These are phyloP conservation scores for Escarpia spicata DNA, from an alignment of 2,888 invertebrate species.

Conservation along the genomic window DNA sequence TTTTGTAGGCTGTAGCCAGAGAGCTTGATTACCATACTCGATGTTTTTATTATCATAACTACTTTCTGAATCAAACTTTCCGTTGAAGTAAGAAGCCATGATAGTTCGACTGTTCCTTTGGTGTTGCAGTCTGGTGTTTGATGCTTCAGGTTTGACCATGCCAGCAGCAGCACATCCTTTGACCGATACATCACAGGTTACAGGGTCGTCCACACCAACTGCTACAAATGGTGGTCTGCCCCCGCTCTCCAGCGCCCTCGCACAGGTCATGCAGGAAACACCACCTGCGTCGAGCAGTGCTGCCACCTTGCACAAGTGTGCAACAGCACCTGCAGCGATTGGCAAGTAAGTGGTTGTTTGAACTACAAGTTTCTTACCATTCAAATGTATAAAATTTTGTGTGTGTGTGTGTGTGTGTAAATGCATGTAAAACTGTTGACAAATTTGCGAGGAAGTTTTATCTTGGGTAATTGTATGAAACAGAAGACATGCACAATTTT, in stretches of 20 bases:
- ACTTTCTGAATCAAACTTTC: not conserved
- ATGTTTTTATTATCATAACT: not conserved
- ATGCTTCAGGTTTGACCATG: not conserved
- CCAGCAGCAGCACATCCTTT: not conserved
- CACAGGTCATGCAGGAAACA: not conserved
- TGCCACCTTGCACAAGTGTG: not conserved
- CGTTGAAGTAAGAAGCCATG: not conserved
- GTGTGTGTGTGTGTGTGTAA: too few relatives aligned
- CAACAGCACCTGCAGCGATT: constrained; percentile 4
- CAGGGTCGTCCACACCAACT: constrained; percentile 25
- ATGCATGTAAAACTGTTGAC: not conserved
- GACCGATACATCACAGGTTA: constrained; percentile 20
- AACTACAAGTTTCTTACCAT: not conserved
- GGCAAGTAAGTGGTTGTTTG: not conserved
- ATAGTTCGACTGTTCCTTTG: not conserved
- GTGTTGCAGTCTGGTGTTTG: not conserved
- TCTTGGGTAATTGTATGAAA: not conserved
- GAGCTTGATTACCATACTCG: not conserved
- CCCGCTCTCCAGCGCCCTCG: constrained; percentile 27
- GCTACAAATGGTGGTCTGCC: constrained; percentile 26
- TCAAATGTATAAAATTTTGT: too few relatives aligned
- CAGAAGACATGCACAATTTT: not conserved
- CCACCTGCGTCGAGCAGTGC: not conserved
- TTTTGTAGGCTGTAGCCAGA: not conserved
- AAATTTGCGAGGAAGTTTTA: not conserved